These are phyloP conservation scores for Opisthocomus hoazin DNA, from an alignment of 2,113 vertebrate genomes.

Conservation along the genomic window DNA sequence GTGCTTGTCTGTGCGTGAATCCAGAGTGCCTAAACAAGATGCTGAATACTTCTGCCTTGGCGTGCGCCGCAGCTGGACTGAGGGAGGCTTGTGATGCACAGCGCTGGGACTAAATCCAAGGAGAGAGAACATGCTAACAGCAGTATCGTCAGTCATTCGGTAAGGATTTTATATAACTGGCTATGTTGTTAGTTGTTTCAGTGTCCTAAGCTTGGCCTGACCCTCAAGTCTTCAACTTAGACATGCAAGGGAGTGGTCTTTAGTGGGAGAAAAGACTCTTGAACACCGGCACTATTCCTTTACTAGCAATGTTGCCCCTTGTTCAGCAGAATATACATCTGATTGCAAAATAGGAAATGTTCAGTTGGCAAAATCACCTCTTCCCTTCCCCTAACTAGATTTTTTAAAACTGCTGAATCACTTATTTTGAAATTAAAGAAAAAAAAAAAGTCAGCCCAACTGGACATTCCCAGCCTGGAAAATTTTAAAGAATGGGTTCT, in stretches of 20 bases:
- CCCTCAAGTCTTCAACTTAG: neutral
- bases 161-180: neutral
- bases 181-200: neutral
- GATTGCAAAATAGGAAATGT: neutral
- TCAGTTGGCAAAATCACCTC: neutral
- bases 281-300: neutral
- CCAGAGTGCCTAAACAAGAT: neutral
- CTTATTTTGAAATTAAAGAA: neutral
- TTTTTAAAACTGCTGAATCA: neutral
- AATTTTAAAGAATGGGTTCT: neutral
- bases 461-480: neutral
- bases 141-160: neutral
- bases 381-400: neutral
- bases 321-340: neutral
- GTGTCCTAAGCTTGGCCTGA: neutral
- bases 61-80: neutral
- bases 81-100: neutral
- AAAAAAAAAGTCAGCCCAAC: neutral
- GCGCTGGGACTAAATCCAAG: neutral
- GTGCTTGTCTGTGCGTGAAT: neutral
- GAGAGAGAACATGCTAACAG: neutral
- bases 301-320: neutral
- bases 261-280: neutral
- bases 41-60: neutral
- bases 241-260: neutral